Conservation (phyloP, 92 coral and sea anemone species). For the Micromussa lordhowensis region DNA sequence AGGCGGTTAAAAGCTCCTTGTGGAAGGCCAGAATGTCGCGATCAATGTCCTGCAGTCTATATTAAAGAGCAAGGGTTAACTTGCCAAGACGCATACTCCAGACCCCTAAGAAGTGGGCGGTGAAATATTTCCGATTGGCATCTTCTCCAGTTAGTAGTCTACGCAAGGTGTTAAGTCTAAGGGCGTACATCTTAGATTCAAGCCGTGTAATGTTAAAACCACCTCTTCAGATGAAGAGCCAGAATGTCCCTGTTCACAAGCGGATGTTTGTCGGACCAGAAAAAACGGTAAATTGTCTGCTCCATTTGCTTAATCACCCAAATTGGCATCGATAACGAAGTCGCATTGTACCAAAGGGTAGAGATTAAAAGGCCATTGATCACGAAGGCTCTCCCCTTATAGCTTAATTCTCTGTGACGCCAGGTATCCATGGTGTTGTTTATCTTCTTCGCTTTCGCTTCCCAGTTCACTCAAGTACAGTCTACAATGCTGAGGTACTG, state of each 20-base stretch:
- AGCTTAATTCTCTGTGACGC: slow-evolving; percentile 12
- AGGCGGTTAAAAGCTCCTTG: too few relatives aligned
- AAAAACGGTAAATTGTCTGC: not conserved
- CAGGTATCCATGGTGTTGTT: slow-evolving; percentile 8
- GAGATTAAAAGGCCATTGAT: slow-evolving; percentile 22
- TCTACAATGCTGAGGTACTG: slow-evolving; percentile 1
- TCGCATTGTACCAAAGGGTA: not conserved
- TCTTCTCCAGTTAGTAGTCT: not conserved
- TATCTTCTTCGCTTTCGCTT: not conserved
- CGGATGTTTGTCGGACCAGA: not conserved
- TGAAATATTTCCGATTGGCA: not conserved
- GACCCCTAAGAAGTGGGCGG: too few relatives aligned
- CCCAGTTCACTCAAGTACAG: not conserved
- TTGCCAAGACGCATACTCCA: too few relatives aligned
- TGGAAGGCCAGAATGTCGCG: too few relatives aligned
- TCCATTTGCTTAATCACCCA: slow-evolving; percentile 2
- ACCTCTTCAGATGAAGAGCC: not conserved
- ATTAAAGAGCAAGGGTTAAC: too few relatives aligned
- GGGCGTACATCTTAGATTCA: not conserved
- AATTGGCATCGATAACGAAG: not conserved
- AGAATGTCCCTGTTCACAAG: not conserved
- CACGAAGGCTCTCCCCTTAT: slow-evolving; percentile 17
- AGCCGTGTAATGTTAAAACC: slow-evolving; percentile 6
- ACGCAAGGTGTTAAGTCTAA: not conserved
- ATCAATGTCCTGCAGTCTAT: too few relatives aligned